Conservation (phyloP, 2,888 invertebrate species). For the Nymphalis urticae region DNA sequence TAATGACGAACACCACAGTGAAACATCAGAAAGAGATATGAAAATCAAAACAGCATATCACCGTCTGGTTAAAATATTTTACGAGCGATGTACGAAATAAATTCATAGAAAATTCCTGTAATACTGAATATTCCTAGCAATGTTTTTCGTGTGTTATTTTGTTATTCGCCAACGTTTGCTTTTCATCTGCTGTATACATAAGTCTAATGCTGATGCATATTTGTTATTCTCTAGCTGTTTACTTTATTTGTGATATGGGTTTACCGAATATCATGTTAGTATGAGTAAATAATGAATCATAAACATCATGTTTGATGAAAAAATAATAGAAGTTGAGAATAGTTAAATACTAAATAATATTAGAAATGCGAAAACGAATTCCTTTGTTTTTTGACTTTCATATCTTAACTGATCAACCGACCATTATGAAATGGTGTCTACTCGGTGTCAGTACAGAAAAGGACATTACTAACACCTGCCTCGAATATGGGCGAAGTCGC, state of each 20-base stretch:
- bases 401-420: too few relatives aligned
- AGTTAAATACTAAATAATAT: not conserved
- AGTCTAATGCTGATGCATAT: slow-evolving; percentile 3
- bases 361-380: not conserved
- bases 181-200: slow-evolving; percentile 22
- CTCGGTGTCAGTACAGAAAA: too few relatives aligned
- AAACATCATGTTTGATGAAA: not conserved
- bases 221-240: slow-evolving; percentile 18
- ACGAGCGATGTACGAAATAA: too few relatives aligned
- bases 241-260: slow-evolving; percentile 14
- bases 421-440: too few relatives aligned
- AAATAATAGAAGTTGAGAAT: not conserved
- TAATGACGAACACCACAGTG: too few relatives aligned
- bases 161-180: slow-evolving; percentile 1
- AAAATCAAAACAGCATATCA: too few relatives aligned
- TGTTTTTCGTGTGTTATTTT: not conserved
- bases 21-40: too few relatives aligned
- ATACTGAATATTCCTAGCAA: not conserved
- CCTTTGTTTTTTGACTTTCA: too few relatives aligned
- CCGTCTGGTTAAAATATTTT: too few relatives aligned
- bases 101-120: too few relatives aligned
- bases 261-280: not conserved
- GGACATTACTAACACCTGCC: too few relatives aligned
- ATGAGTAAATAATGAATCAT: slow-evolving; percentile 1
- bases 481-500: too few relatives aligned